Conservation (phyloP, 2,888 invertebrate species). For the Dasysyrphus tricinctus region DNA sequence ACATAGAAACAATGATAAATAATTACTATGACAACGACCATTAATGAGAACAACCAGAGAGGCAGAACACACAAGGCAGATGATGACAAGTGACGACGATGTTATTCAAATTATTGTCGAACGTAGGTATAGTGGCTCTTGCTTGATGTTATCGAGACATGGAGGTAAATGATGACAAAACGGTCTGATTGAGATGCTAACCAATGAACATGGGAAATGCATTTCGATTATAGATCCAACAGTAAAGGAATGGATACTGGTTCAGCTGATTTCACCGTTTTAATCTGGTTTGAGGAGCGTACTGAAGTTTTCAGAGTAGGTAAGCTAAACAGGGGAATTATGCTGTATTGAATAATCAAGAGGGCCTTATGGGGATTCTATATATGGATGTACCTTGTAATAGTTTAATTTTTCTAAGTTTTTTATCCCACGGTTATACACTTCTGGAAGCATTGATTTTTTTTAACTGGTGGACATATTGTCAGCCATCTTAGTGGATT, state of each 20-base stretch:
- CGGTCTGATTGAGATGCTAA: constrained; percentile 51
- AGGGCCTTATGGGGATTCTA: not conserved
- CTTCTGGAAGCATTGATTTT: too few relatives aligned
- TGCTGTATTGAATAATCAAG: not conserved
- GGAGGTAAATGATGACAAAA: constrained; percentile 63
- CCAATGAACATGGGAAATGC: constrained; percentile 49
- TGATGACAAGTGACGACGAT: constrained; percentile 53
- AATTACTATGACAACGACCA: constrained; percentile 58
- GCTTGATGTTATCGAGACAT: constrained; percentile 36
- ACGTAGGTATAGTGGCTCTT: constrained; percentile 21
- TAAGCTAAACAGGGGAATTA: not conserved
- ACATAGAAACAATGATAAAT: constrained; percentile 69
- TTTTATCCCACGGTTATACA: too few relatives aligned
- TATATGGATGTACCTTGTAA: too few relatives aligned
- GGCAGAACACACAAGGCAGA: not conserved
- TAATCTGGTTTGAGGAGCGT: not conserved
- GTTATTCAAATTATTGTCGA: constrained; percentile 59
- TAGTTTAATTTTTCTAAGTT: too few relatives aligned
- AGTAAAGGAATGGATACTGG: not conserved
- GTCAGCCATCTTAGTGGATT: too few relatives aligned
- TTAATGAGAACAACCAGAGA: constrained; percentile 47
- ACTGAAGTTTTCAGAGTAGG: not conserved
- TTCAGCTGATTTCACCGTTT: not conserved
- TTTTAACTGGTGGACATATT: too few relatives aligned
- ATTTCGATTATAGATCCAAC: not conserved